These are phyloP conservation scores for Tolmerus cingulatus DNA, from an alignment of 2,888 invertebrate species.

Conservation along the genomic window DNA sequence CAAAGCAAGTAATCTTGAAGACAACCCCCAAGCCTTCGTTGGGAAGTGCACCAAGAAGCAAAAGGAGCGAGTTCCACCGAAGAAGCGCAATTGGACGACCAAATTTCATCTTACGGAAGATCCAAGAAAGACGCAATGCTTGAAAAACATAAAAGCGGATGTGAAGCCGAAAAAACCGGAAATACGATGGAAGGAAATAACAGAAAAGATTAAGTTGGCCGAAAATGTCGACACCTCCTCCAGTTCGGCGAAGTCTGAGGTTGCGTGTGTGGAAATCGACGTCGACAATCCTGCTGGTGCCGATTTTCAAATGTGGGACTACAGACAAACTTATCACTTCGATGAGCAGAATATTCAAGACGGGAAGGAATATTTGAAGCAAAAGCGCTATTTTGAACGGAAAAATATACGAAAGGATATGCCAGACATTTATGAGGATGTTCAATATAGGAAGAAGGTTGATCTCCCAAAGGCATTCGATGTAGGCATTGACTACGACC, in stretches of 20 bases:
- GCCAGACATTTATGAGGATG: constrained; percentile 51
- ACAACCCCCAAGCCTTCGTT: not conserved
- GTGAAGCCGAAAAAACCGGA: constrained; percentile 39
- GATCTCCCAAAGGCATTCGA: constrained; percentile 53
- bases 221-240: constrained; percentile 56
- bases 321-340: constrained; percentile 56
- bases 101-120: constrained; percentile 60
- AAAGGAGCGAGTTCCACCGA: not conserved
- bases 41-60: not conserved
- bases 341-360: constrained; percentile 60
- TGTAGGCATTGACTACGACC: constrained; percentile 50
- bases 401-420: constrained; percentile 53
- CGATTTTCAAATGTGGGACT: constrained; percentile 61
- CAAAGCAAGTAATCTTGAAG: not conserved
- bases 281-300: constrained; percentile 58
- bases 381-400: constrained; percentile 57
- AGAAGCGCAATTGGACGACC: not conserved
- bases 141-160: constrained; percentile 54
- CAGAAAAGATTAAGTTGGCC: constrained; percentile 57
- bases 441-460: constrained; percentile 54
- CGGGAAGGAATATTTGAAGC: constrained; percentile 56
- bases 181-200: constrained; percentile 52
- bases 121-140: constrained; percentile 57
- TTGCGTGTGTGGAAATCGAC: constrained; percentile 59
- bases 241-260: constrained; percentile 53